Evolutionary conservation across 2,113 vertebrate genomes (phyloP).

Genomic region (Synchiropus splendidus): DNA sequence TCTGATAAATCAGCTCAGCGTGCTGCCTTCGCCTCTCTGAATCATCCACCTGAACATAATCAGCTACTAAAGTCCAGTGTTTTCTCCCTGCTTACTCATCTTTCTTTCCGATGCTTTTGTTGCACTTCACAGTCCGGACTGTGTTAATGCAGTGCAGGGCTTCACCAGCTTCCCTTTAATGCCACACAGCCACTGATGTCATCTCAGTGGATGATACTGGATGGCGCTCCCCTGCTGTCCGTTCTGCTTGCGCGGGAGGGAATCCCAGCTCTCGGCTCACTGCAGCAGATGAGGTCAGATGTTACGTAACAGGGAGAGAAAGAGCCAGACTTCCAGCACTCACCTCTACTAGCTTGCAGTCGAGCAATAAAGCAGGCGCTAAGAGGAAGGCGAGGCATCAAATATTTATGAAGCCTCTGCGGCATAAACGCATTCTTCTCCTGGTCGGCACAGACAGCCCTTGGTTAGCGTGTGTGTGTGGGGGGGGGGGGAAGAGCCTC

Average conservation of each 20-base stretch:
- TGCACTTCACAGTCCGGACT: neutral
- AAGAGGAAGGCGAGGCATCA: constrained; percentile 24
- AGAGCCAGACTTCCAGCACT: constrained; percentile 32
- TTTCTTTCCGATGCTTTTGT: too few relatives aligned
- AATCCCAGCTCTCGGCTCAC: constrained; percentile 61
- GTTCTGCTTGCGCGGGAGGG: constrained; percentile 43
- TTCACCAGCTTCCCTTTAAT: neutral
- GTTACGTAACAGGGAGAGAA: constrained; percentile 52
- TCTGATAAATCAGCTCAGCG: constrained; percentile 3
- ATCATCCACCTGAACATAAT: constrained; percentile 9
- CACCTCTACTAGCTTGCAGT: constrained; percentile 38
- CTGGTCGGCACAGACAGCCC: constrained; percentile 13
- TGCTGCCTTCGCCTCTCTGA: constrained; percentile 8
- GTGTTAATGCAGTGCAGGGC: neutral
- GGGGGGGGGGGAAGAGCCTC: too few relatives aligned
- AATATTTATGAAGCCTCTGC: constrained; percentile 59
- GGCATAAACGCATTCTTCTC: constrained; percentile 42
- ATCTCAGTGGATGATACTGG: too few relatives aligned
- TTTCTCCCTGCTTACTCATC: neutral
- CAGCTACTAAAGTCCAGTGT: neutral
- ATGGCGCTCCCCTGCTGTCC: constrained; percentile 5
- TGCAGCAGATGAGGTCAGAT: constrained; percentile 50
- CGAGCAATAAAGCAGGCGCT: constrained; percentile 22
- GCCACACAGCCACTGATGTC: too few relatives aligned
- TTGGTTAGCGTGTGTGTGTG: constrained; percentile 2